Evolutionary conservation across 2,113 vertebrate genomes (phyloP).

Genomic region (Hyperopisus bebe): DNA sequence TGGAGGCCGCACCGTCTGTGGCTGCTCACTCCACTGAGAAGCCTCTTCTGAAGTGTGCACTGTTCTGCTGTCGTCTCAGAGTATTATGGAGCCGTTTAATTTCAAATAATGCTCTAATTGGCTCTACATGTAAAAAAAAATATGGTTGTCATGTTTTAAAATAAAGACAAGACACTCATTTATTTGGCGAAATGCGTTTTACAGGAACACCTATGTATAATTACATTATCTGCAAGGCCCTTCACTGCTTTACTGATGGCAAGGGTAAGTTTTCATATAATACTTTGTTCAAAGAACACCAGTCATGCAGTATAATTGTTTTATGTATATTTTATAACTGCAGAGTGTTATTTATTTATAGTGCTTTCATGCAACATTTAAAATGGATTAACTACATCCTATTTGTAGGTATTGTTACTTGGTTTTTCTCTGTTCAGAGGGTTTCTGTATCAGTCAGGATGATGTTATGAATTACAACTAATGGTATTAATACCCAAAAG

Average conservation of each 20-base stretch:
- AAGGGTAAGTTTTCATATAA: background rate
- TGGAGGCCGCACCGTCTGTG: constrained; percentile 32
- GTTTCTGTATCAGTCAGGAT: background rate
- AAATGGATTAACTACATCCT: background rate
- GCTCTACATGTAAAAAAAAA: background rate
- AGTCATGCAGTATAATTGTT: background rate
- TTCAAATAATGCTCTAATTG: background rate
- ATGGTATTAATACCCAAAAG: background rate
- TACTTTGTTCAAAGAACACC: background rate
- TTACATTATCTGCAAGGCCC: background rate
- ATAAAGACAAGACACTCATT: background rate
- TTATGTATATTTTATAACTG: background rate
- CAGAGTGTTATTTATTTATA: background rate
- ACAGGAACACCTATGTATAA: background rate
- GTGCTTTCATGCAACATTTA: constrained; percentile 44
- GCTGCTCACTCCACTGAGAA: constrained; percentile 30
- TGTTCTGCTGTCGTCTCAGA: constrained; percentile 48
- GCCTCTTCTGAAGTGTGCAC: constrained; percentile 34
- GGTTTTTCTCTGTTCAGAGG: background rate
- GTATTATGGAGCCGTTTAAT: background rate
- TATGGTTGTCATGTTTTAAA: background rate
- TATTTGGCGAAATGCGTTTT: background rate
- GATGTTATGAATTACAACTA: background rate
- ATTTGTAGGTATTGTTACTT: background rate
- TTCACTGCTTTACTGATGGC: background rate